A percentile compares a stretch with the other conserved stretches of the same genome.
Conservation (phyloP, 2,113 vertebrate genomes). For the Oryctolagus cuniculus region mOryCun1.1 NC_091436.1:53624501-53625000, state of each 20-base stretch:
- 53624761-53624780: background rate
- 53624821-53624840: background rate
- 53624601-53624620: conserved; percentile 87
- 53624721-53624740: background rate
- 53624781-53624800: background rate
- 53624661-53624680: conserved; percentile 85
- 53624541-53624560: background rate
- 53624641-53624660: conserved; percentile 88
- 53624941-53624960: background rate
- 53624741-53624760: background rate
- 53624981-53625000: background rate
- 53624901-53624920: too few relatives aligned
- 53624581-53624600: conserved; percentile 86
- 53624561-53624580: conserved; percentile 82
- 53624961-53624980: background rate
- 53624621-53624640: conserved; percentile 90
- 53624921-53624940: fast-evolving
- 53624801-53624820: background rate
- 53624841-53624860: background rate
- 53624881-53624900: fast-evolving
- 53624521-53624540: too few relatives aligned
- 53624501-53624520: fast-evolving
- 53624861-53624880: fast-evolving
- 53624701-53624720: background rate
- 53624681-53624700: fast-evolving